Evolutionary conservation across 2,113 vertebrate species (phyloP).

Genomic region (Lycaon pictus): DNA sequence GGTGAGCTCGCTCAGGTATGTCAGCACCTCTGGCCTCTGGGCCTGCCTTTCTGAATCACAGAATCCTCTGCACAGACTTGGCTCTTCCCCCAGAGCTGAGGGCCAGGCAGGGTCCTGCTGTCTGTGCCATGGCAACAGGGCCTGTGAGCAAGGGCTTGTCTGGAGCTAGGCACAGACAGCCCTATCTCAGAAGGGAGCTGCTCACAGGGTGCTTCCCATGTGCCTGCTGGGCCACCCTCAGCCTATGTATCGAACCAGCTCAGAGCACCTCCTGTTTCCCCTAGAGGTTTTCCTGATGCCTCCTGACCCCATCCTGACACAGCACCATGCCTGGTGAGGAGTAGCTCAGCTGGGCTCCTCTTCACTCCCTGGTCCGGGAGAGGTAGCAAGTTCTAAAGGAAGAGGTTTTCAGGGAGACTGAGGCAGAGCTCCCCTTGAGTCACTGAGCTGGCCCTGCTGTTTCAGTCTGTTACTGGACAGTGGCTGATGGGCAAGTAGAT

Average conservation of each 20-base stretch:
- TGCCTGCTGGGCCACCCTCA: not conserved
- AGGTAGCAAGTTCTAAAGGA: not conserved
- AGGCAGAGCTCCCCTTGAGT: not conserved
- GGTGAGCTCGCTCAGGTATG: slow-evolving; percentile 86
- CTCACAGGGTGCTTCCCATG: not conserved
- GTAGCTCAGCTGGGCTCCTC: no score
- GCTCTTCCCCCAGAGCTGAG: no score
- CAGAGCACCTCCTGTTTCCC: not conserved
- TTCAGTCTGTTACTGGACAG: not conserved
- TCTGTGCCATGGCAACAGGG: no score
- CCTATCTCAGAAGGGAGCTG: not conserved
- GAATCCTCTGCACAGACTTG: not conserved
- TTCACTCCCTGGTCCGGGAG: no score
- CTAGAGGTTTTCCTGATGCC: not conserved
- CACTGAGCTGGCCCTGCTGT: not conserved
- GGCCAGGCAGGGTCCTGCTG: accelerated
- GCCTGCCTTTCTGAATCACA: not conserved
- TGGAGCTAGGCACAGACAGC: accelerated
- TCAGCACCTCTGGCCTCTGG: accelerated
- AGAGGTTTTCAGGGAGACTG: slow-evolving; percentile 32
- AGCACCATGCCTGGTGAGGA: no score
- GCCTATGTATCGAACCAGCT: not conserved
- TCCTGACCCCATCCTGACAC: not conserved
- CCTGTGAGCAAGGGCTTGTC: not conserved
- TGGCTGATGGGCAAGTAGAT: accelerated